Evolutionary conservation across 2,888 invertebrate species (phyloP).

Genomic region (Limnephilus marmoratus): DNA sequence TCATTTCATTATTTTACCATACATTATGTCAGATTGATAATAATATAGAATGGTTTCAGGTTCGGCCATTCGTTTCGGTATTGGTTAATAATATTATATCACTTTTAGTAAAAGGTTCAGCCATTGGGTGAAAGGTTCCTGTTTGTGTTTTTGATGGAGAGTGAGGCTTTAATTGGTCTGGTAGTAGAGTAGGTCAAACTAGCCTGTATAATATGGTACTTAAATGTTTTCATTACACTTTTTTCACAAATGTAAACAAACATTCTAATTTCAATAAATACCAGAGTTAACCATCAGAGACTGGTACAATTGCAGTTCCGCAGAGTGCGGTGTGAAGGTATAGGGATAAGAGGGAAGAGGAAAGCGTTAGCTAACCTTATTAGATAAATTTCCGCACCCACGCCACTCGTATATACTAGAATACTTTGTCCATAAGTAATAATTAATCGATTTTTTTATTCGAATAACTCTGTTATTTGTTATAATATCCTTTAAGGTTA

Average conservation of each 20-base stretch:
- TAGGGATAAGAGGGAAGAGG: too few relatives aligned
- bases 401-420: too few relatives aligned
- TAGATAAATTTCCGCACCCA: too few relatives aligned
- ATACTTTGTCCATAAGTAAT: too few relatives aligned
- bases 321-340: not conserved
- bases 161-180: not conserved
- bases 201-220: not conserved
- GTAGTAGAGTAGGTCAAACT: not conserved
- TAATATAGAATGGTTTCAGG: not conserved
- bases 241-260: not conserved
- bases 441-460: too few relatives aligned
- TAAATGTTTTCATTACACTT: not conserved
- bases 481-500: too few relatives aligned
- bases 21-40: not conserved
- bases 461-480: too few relatives aligned
- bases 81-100: not conserved
- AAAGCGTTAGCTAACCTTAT: too few relatives aligned
- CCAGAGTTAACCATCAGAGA: not conserved
- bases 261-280: not conserved
- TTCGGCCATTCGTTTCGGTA: not conserved
- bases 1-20: not conserved
- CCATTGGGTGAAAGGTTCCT: not conserved
- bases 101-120: not conserved
- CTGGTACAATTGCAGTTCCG: not conserved
- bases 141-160: not conserved